These are phyloP conservation scores for Fratercula arctica DNA, from an alignment of 2,797 vertebrate genomes.

Conservation along the genomic window DNA sequence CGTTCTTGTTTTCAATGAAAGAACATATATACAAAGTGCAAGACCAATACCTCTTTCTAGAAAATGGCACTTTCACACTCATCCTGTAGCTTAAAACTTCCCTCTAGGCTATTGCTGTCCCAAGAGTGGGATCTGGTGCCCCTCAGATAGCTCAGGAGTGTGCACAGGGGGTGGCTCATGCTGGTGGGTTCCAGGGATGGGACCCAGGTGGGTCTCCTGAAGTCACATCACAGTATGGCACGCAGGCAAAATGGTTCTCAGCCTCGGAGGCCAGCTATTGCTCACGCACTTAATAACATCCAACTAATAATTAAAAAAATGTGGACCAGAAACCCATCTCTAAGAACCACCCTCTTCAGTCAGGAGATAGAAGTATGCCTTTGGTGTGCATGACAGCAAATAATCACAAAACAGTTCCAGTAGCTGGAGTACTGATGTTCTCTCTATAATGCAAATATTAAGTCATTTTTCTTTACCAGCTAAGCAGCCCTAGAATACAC, in stretches of 20 bases:
- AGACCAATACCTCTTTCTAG: neutral
- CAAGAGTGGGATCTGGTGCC: neutral
- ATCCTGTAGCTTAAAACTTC: neutral
- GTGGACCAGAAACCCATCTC: neutral
- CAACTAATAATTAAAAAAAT: neutral
- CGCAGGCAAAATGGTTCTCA: neutral
- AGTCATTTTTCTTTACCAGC: neutral
- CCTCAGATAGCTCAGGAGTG: neutral
- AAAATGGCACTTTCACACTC: neutral
- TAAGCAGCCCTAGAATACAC: neutral
- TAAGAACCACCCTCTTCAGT: neutral
- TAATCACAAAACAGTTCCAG: neutral
- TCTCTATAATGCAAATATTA: neutral
- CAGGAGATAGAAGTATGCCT: neutral
- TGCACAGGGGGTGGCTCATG: fast-evolving
- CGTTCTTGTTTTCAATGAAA: neutral
- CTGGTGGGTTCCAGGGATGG: fast-evolving
- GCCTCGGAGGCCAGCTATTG: neutral
- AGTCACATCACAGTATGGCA: fast-evolving
- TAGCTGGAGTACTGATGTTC: neutral
- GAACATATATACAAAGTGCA: neutral
- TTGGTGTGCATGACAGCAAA: neutral
- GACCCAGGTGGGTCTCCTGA: fast-evolving
- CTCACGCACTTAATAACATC: neutral
- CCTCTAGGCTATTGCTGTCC: neutral